Evolutionary conservation across 2,888 invertebrate species (phyloP), one percentile per base, ranked within the genome.

Genomic region (Cantharis flavilabris): DNA sequence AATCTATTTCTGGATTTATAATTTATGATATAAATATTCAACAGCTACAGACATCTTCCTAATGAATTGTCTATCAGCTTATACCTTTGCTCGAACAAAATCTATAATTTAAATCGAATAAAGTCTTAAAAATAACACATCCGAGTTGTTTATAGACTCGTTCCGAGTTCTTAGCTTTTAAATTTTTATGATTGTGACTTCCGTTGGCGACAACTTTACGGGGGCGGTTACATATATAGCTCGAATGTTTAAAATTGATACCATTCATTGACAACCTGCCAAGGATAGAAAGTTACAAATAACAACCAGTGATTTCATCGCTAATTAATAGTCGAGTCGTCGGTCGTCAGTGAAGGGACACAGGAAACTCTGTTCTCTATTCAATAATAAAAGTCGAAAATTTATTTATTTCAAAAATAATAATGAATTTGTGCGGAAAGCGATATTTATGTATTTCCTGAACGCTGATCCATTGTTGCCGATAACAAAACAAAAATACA

Each of bases 131-230:
- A 71, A 62, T 71, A 72, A 74, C 70, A 72, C 64, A 69, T 73
- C 75, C 70, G 49, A 83, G 83, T 81, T 84, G 83, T 83, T 83
- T 83, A 84, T 82, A 81, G 81, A 80, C 81, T 81, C 80, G 75
- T 82, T 82, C 83, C 82, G 80, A 83, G 81, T 83, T 80, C 80
- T 75, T 83, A 82, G 82, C 79, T 81, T 84, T 83, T 83, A 83
- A 84, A 83, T 82, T 84, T 85, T 85, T 85, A 84, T 83, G 82
- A 82, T 76, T 82, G 80, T 83, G 83, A 85, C 85, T 84, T 85
- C 85, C 85, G 84, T 79, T 84, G 79, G 78, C 77, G 81, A 82
- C 80, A 79, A 74, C 74, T 75, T 76, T 79, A 82, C 81, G 83
- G 76, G 79, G 82, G 84, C 81, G 84, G 81, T 80, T 81, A 82